Conservation (phyloP, 2,797 vertebrate species). For the Tarsius wallacei region DNA sequence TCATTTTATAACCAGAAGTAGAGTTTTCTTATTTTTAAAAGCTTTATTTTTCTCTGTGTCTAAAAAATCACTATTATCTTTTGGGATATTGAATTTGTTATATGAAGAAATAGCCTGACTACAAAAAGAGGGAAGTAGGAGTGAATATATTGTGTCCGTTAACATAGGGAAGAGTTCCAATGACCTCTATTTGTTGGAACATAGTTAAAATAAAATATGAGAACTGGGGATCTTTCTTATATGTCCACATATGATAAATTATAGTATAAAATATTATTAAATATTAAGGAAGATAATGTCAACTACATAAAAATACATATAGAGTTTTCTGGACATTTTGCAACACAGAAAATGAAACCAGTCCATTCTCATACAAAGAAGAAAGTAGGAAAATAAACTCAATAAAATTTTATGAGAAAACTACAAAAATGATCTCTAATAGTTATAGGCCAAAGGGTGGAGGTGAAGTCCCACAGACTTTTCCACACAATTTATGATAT, state of each 20-base stretch:
- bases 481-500: background rate
- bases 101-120: background rate
- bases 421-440: background rate
- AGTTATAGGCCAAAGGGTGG: background rate
- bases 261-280: background rate
- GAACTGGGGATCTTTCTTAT: background rate
- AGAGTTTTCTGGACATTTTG: background rate
- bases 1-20: constrained; percentile 27
- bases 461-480: background rate
- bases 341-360: background rate
- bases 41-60: background rate
- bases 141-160: background rate
- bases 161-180: background rate
- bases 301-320: background rate
- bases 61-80: background rate
- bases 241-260: background rate
- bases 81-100: background rate
- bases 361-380: background rate
- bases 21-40: background rate
- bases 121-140: background rate
- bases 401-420: background rate
- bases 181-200: background rate
- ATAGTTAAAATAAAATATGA: constrained; percentile 12
- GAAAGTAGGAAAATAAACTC: background rate
- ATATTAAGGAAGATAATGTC: background rate